Conservation (phyloP, 2,888 invertebrate genomes). For the Yponomeuta plumbellus region DNA sequence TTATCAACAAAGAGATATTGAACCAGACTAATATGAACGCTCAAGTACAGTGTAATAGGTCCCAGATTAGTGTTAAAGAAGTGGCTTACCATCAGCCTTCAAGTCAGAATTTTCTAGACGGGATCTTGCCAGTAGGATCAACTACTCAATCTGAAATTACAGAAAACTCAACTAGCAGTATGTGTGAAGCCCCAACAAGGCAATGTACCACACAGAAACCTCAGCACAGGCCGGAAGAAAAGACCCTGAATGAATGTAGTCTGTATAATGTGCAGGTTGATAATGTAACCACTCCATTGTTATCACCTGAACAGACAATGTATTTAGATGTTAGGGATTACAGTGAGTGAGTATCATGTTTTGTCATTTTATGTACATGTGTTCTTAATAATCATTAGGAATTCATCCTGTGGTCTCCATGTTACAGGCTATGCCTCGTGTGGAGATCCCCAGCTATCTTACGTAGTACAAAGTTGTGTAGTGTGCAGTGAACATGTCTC, state of each 20-base stretch:
- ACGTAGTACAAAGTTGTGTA: too few relatives aligned
- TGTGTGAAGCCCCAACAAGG: conserved; percentile 9
- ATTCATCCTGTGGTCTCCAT: too few relatives aligned
- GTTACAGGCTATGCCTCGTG: too few relatives aligned
- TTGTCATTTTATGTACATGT: too few relatives aligned
- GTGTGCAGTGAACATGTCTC: too few relatives aligned
- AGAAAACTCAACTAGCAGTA: conserved; percentile 20
- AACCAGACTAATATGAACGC: conserved; percentile 50
- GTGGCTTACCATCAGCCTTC: conserved; percentile 48
- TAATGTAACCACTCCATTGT: conserved; percentile 61
- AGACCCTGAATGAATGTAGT: conserved; percentile 64
- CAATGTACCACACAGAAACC: neutral
- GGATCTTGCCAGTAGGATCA: conserved; percentile 46
- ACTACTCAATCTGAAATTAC: conserved; percentile 24
- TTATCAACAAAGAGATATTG: conserved; percentile 59
- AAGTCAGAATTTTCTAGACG: conserved; percentile 63
- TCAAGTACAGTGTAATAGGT: conserved; percentile 62
- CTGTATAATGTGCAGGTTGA: conserved; percentile 65
- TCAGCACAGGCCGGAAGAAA: conserved; percentile 33
- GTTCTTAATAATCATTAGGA: too few relatives aligned
- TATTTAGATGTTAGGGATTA: conserved; percentile 68
- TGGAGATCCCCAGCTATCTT: too few relatives aligned
- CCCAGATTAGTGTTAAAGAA: conserved; percentile 64
- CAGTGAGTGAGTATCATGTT: conserved; percentile 55
- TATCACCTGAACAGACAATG: conserved; percentile 66